Percentiles rank a stretch among this genome's conserved stretches.
phyloP scores from a whole-genome alignment of 2,888 invertebrate species.

The Eledona agricola region DNA sequence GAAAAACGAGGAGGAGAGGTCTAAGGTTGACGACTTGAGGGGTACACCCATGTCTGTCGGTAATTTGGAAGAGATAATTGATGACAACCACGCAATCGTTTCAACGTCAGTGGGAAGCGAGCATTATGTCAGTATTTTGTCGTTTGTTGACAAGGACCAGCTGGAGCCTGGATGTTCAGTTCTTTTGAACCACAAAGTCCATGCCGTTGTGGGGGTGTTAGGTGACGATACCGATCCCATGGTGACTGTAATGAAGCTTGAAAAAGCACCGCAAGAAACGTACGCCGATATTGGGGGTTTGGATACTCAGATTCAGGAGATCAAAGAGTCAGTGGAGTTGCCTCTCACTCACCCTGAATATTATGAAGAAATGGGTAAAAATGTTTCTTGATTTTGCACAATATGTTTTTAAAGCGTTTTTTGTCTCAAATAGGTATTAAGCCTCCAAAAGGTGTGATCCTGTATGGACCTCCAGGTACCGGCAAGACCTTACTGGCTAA shows the following conservation, averaged over 20 bases:
- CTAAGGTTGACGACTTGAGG: slow-evolving; percentile 96
- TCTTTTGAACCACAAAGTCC: slow-evolving; percentile 97
- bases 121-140: slow-evolving; percentile 98
- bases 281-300: slow-evolving; percentile 99
- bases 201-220: slow-evolving; percentile 96
- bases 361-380: slow-evolving; percentile 97
- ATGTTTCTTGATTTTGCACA: slow-evolving; percentile 4
- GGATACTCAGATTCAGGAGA: slow-evolving; percentile 97
- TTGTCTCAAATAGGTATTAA: slow-evolving; percentile 72
- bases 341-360: slow-evolving; percentile 99
- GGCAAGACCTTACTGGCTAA: slow-evolving; percentile 98
- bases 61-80: slow-evolving; percentile 99
- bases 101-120: slow-evolving; percentile 99
- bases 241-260: slow-evolving; percentile 99
- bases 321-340: slow-evolving; percentile 97
- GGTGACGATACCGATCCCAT: slow-evolving; percentile 99
- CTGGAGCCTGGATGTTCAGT: slow-evolving; percentile 99
- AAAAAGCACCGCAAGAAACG: slow-evolving; percentile 99
- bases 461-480: slow-evolving; percentile 98
- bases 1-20: slow-evolving; percentile 97
- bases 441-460: slow-evolving; percentile 98
- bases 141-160: slow-evolving; percentile 99
- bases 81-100: slow-evolving; percentile 99
- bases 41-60: slow-evolving; percentile 99
- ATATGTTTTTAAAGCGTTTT: neutral